Evolutionary conservation across 2,888 invertebrate species (phyloP).

Genomic region (Spicauda simplicius): DNA sequence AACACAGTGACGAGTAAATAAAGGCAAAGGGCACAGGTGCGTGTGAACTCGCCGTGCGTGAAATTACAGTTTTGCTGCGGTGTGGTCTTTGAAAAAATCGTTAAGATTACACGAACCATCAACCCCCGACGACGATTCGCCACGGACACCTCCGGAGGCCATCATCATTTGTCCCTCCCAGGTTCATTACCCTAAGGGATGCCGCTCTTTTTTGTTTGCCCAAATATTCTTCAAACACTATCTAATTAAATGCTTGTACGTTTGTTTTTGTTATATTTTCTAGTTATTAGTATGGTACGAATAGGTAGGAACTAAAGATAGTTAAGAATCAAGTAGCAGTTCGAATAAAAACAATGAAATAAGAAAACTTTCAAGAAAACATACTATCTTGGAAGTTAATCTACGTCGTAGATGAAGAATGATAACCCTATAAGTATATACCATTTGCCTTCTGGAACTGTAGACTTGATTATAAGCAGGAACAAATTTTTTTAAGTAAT

Average conservation of each 20-base stretch:
- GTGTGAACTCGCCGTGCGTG: conserved; percentile 79
- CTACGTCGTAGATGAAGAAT: too few relatives aligned
- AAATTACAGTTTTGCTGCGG: conserved; percentile 80
- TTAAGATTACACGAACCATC: conserved; percentile 77
- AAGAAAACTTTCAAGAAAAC: too few relatives aligned
- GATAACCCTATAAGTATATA: too few relatives aligned
- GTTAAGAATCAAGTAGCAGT: too few relatives aligned
- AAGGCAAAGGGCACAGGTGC: conserved; percentile 46
- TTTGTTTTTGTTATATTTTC: not conserved
- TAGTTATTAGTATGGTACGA: not conserved
- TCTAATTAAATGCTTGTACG: not conserved
- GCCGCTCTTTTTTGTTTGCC: conserved; percentile 50
- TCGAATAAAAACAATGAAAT: too few relatives aligned
- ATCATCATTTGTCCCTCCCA: conserved; percentile 71
- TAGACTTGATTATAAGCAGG: too few relatives aligned
- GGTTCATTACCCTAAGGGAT: conserved; percentile 54
- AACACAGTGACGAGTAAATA: conserved; percentile 18
- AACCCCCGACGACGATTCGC: conserved; percentile 75
- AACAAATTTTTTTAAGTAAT: too few relatives aligned
- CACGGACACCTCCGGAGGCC: conserved; percentile 66
- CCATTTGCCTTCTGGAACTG: too few relatives aligned
- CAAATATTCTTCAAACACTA: conserved; percentile 12
- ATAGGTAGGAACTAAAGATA: too few relatives aligned
- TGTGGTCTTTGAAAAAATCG: conserved; percentile 79
- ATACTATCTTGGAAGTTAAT: too few relatives aligned